Conservation (phyloP, 2,797 vertebrate genomes). For the Acrossocheilus fasciatus region DNA sequence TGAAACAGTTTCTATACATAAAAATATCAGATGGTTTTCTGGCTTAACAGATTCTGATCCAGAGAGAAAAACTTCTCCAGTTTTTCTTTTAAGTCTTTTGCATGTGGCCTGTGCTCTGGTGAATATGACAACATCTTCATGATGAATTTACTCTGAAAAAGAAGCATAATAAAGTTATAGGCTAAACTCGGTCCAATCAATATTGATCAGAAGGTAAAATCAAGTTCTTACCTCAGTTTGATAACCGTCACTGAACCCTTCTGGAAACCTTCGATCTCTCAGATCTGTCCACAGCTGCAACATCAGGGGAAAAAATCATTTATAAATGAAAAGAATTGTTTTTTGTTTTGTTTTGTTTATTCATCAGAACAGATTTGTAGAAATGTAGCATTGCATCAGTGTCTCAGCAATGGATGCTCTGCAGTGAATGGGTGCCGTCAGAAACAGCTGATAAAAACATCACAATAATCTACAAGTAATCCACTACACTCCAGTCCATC, state of each 20-base stretch:
- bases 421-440: too few relatives aligned
- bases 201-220: not conserved
- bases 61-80: not conserved
- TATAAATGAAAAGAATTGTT: too few relatives aligned
- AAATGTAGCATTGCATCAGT: too few relatives aligned
- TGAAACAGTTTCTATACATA: not conserved
- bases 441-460: too few relatives aligned
- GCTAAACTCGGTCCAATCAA: not conserved
- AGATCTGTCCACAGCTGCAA: slow-evolving; percentile 33
- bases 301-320: too few relatives aligned
- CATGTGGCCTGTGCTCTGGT: slow-evolving; percentile 36
- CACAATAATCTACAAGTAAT: too few relatives aligned
- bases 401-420: too few relatives aligned
- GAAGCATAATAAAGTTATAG: not conserved
- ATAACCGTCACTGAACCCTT: slow-evolving; percentile 11
- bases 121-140: slow-evolving; percentile 42
- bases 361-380: too few relatives aligned
- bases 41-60: not conserved
- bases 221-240: slow-evolving; percentile 30
- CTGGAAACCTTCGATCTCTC: slow-evolving; percentile 26
- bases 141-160: slow-evolving; percentile 50
- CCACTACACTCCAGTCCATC: too few relatives aligned
- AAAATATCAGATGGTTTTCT: slow-evolving; percentile 17
- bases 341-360: too few relatives aligned
- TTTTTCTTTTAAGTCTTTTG: slow-evolving; percentile 3